These are phyloP conservation scores for Neodiprion pinetum DNA, from an alignment of 1,140 invertebrate genomes.

Conservation along the genomic window DNA sequence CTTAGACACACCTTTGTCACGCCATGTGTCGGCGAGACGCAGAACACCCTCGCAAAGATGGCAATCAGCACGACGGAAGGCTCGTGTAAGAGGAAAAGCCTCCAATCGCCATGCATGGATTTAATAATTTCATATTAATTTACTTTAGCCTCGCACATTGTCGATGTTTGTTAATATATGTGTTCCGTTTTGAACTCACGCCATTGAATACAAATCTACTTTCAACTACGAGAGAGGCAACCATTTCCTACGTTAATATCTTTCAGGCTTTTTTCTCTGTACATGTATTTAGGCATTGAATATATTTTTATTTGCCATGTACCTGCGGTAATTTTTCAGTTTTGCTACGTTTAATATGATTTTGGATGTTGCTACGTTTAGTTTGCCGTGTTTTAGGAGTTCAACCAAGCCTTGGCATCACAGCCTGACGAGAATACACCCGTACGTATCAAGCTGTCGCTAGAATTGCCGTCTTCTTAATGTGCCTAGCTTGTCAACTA, in stretches of 20 bases:
- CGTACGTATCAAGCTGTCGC: constrained; percentile 51
- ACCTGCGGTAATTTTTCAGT: background rate
- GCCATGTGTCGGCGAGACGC: constrained; percentile 55
- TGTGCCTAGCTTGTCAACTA: background rate
- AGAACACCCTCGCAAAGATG: constrained; percentile 59
- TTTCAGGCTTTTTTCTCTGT: background rate
- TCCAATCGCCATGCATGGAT: constrained; percentile 34
- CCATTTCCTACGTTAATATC: constrained; percentile 9
- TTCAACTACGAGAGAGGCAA: constrained; percentile 14
- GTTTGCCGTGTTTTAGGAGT: constrained; percentile 62
- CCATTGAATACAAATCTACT: background rate
- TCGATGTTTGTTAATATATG: constrained; percentile 5
- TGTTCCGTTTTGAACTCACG: background rate
- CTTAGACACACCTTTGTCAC: constrained; percentile 53
- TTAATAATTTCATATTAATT: background rate
- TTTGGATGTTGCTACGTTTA: constrained; percentile 52
- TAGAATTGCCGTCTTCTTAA: background rate
- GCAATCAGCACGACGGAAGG: constrained; percentile 59
- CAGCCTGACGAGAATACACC: constrained; percentile 57
- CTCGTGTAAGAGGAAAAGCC: constrained; percentile 53
- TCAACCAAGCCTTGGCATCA: constrained; percentile 34
- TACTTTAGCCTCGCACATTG: background rate
- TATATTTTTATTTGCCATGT: constrained; percentile 15
- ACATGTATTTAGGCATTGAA: background rate
- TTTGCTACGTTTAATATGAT: constrained; percentile 14